Conservation (phyloP, 2,797 vertebrate species). For the Telmatherina bonti region DNA sequence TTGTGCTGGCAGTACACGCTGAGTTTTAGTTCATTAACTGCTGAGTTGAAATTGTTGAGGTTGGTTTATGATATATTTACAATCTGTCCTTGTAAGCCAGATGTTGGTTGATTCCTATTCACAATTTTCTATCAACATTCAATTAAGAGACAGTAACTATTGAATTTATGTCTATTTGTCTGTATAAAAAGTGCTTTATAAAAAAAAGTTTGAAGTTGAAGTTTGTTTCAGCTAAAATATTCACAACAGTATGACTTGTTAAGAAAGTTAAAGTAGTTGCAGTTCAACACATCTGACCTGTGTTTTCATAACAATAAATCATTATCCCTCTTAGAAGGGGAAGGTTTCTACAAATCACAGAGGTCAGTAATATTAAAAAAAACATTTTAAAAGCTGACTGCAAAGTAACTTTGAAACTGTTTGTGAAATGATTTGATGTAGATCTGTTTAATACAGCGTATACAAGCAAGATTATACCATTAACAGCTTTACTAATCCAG, state of each 20-base stretch:
- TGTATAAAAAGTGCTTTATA: no score
- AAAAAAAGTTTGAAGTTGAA: no score
- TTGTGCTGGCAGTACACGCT: neutral
- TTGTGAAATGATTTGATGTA: neutral
- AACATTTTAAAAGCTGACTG: constrained; percentile 29
- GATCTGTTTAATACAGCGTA: constrained; percentile 12
- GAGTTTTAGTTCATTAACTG: neutral
- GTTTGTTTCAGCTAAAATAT: neutral
- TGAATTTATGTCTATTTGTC: no score
- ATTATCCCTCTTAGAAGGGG: neutral
- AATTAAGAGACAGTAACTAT: no score
- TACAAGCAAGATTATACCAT: neutral
- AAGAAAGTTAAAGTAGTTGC: neutral
- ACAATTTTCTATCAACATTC: no score
- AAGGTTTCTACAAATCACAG: constrained; percentile 41
- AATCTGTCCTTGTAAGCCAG: neutral
- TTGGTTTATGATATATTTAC: neutral
- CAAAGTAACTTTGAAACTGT: constrained; percentile 35
- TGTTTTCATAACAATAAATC: neutral
- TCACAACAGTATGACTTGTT: neutral
- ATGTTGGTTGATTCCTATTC: no score
- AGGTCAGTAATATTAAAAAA: constrained; percentile 53
- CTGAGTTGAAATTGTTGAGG: neutral
- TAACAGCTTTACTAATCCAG: constrained; percentile 9
- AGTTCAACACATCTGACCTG: neutral